A percentile compares a stretch with the other conserved stretches of the same genome.
Conservation (phyloP, 2,888 invertebrate genomes). For the Andrena bicolor region DNA sequence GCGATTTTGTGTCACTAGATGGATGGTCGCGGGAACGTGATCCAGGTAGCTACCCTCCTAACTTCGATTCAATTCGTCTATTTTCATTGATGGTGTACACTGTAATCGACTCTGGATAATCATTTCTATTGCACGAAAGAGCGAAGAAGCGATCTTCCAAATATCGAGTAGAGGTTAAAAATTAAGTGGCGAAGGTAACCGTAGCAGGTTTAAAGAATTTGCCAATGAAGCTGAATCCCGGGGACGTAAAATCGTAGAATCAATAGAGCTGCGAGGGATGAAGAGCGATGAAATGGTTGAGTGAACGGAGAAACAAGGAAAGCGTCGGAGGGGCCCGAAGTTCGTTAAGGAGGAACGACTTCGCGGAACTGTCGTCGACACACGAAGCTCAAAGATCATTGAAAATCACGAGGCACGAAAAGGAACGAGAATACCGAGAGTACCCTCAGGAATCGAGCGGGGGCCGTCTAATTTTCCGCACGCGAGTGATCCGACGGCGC, state of each 20-base stretch:
- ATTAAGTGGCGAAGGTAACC: too few species aligned
- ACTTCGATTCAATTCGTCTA: not conserved
- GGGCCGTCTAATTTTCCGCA: conserved; percentile 75
- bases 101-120: too few species aligned
- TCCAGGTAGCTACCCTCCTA: not conserved
- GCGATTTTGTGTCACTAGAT: conserved; percentile 32
- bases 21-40: not conserved
- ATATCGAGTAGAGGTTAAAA: too few species aligned
- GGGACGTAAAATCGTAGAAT: not conserved
- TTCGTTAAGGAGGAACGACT: conserved; percentile 42
- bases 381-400: conserved; percentile 61
- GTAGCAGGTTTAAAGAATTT: not conserved
- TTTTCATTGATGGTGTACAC: not conserved
- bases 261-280: not conserved
- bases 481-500: conserved; percentile 73
- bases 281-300: conserved; percentile 30
- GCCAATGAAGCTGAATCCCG: not conserved
- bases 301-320: not conserved
- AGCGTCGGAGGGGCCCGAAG: not conserved
- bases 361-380: conserved; percentile 59
- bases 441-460: conserved; percentile 65
- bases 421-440: conserved; percentile 31
- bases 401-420: conserved; percentile 54
- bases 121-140: too few species aligned
- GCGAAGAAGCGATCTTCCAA: too few species aligned